Conservation (phyloP, 2,888 invertebrate species). For the Cecidostiba fungosa region DNA sequence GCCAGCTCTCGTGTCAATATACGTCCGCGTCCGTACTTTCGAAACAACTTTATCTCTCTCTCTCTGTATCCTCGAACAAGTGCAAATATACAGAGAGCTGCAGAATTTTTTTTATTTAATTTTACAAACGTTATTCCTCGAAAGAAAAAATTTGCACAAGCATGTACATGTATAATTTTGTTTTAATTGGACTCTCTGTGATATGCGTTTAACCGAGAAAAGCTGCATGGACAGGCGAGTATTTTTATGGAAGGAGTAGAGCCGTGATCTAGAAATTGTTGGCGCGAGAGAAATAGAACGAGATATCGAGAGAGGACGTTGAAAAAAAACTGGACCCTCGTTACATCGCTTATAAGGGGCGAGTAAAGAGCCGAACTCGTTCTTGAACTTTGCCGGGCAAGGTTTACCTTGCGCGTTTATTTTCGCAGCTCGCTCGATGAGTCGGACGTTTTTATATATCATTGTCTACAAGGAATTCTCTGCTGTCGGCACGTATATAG, state of each 20-base stretch:
- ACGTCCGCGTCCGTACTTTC: conserved; percentile 8
- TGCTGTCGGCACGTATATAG: background rate
- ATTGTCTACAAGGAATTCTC: background rate
- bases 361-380: conserved; percentile 30
- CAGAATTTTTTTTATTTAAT: background rate
- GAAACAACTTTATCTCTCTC: background rate
- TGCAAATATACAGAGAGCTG: background rate
- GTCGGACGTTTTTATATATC: background rate
- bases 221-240: background rate
- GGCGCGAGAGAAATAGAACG: background rate
- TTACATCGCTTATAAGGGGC: background rate
- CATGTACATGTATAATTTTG: background rate
- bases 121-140: background rate
- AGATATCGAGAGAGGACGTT: background rate
- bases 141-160: background rate
- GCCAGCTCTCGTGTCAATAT: background rate
- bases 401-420: background rate
- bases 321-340: conserved; percentile 19
- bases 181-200: background rate
- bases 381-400: conserved; percentile 45
- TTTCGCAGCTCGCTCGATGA: background rate
- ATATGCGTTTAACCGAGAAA: background rate
- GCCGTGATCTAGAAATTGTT: conserved; percentile 48
- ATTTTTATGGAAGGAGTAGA: conserved; percentile 10
- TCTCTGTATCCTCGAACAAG: background rate